Evolutionary conservation across 2,797 vertebrate genomes (phyloP).

Genomic region (Syngnathus acus): DNA sequence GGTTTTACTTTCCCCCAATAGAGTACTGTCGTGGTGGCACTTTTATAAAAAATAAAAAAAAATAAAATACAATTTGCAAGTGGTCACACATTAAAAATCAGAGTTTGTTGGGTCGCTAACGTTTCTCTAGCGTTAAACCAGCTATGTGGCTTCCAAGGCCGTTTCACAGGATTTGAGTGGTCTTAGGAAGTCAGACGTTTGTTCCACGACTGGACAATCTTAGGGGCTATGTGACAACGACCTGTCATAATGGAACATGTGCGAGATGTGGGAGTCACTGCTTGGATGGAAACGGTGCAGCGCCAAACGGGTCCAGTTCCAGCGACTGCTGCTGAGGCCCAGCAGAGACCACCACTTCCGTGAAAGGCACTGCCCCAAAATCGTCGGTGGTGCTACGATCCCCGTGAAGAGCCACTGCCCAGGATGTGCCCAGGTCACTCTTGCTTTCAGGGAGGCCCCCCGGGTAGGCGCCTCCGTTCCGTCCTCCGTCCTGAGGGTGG

Average conservation of each 20-base stretch:
- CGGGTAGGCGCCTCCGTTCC: not conserved
- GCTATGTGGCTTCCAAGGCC: conserved; percentile 16
- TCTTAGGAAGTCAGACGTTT: not conserved
- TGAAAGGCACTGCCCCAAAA: conserved; percentile 92
- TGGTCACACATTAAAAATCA: not conserved
- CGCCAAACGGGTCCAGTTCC: conserved; percentile 92
- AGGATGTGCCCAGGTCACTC: conserved; percentile 62
- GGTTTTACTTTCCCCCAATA: no score
- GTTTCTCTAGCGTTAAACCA: conserved; percentile 51
- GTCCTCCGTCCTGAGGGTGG: conserved; percentile 72
- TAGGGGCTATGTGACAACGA: not conserved
- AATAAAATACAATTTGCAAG: not conserved
- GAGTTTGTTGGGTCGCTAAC: conserved; percentile 11
- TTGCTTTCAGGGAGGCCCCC: conserved; percentile 19
- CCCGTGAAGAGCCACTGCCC: conserved; percentile 33
- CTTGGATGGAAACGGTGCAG: conserved; percentile 92
- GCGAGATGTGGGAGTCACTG: conserved; percentile 63
- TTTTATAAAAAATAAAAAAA: no score
- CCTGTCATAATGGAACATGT: not conserved
- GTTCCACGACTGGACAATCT: not conserved
- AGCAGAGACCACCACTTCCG: conserved; percentile 77
- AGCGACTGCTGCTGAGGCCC: conserved; percentile 64
- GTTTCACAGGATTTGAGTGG: conserved; percentile 8
- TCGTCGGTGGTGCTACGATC: conserved; percentile 78
- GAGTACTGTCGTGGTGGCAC: no score